Evolutionary conservation across 1,140 invertebrate species (phyloP), one percentile per base, ranked within the genome.

Genomic region (Magallana angulata): DNA sequence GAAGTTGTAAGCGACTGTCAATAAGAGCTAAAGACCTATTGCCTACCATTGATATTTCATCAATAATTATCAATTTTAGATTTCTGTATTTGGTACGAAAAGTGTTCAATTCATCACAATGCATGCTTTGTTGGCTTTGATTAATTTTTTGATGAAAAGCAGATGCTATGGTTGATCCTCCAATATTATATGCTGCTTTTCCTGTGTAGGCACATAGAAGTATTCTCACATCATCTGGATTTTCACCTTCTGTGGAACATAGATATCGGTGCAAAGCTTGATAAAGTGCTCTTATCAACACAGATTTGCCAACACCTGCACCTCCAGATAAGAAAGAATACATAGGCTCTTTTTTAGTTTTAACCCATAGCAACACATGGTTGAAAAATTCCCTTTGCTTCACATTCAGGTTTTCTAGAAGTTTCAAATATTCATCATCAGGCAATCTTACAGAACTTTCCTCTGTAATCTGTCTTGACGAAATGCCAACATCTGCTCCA

Each of bases 291-390:
- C 36, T 48, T 48, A 48, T 48, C 5, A 48, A 48, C 2, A 84
- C 83, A 56, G 64, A 82, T 76, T 90, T 87, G 36, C 83, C 89
- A 36, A 84, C 87, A 16, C 87, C 86, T 59, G 86, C 89, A 68
- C 86, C 86, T 59, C 89, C 87, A 58, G 85, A 62, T 12, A 87
- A 59, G 76, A 82, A 90, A 60, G 48, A 11, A 60, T 84, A n/a
- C 36, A 87, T n/a, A 36, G 81, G 85, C 62, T 87, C 82, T 56
- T 81, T 18, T 83, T 68, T 24, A 24, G 56, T 80, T 80, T 76
- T 57, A 18, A 86, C 48, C 85, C 36, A 86, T 58, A 57, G 30
- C 18, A 87, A 2, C 12, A 87, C 80, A 87, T 87, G 85, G 16
- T 62, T n/a, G 80, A 82, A 87, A 56, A 82, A 86, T 86, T 86